Evolutionary conservation across 1,140 invertebrate genomes (phyloP), one percentile per base, ranked within the genome.

Genomic region (Diprion similis): DNA sequence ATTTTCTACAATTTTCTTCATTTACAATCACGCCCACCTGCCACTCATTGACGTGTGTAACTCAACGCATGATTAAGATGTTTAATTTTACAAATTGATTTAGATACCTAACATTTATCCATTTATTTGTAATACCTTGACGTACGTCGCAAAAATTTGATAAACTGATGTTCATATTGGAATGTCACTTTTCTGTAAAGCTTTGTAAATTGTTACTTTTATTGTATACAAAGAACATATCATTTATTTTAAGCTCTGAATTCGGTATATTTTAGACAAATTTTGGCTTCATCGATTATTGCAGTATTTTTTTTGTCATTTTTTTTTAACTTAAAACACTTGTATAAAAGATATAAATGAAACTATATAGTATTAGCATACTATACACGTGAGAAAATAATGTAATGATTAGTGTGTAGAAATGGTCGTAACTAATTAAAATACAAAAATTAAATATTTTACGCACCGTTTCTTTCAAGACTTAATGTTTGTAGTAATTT

Each of bases 281-380:
- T 59, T 10, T 6, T 59, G 51, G 51, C 51, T 59, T 59, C n/a
- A 59, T 59, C n/a, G 6, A 59, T 59, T 59, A 59, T 59, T 15
- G 9, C 51, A 59, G 51, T 59, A 59, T 59, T 59, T 15, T 59
- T 59, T 59, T 59, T 59, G 15, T 51, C 15, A 15, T 51, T 59
- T 59, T 59, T 59, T 59, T 59, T 37, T 37, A 37, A 59, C n/a
- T 15, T 6, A 0, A 59, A 74, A 72, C 59, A 70, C 70, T 74
- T 77, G 75, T 77, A 77, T 77, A 77, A 76, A 77, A 74, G 73
- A 68, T 72, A 77, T 70, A 74, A 59, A 72, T 74, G 59, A 45
- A 67, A 17, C 68, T 72, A 67, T 45, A 72, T 45, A 71, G 46
- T 37, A 70, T n/a, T 37, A 67, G 46, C 37, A 24, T 17, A 59